Conservation (phyloP, 2,888 invertebrate genomes). For the Metalampra italica region DNA sequence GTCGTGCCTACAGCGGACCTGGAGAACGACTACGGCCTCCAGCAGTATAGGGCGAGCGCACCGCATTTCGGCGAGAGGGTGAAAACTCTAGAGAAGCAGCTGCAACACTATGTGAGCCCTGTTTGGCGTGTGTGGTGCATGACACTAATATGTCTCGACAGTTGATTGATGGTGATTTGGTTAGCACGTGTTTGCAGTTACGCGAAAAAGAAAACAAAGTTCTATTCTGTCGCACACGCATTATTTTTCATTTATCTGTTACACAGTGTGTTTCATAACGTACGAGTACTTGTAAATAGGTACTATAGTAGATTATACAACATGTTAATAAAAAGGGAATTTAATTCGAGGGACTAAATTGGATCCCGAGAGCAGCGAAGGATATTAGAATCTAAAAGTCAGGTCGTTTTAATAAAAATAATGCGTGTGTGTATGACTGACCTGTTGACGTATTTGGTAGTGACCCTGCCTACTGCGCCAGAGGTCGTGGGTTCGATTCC, state of each 20-base stretch:
- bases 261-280: too few species aligned
- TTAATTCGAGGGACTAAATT: too few species aligned
- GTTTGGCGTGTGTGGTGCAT: constrained; percentile 50
- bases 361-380: too few species aligned
- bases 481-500: too few species aligned
- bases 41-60: constrained; percentile 90
- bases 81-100: constrained; percentile 82
- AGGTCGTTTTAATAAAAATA: too few species aligned
- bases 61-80: constrained; percentile 91
- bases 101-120: constrained; percentile 69
- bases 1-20: constrained; percentile 81
- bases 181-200: not conserved
- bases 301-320: too few species aligned
- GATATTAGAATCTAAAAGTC: too few species aligned
- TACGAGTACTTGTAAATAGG: too few species aligned
- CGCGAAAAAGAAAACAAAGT: not conserved
- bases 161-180: not conserved
- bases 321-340: too few species aligned
- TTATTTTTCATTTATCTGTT: not conserved
- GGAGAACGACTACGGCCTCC: constrained; percentile 89
- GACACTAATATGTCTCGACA: constrained; percentile 22
- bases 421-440: too few species aligned
- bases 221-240: not conserved
- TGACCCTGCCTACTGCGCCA: too few species aligned
- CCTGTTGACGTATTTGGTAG: too few species aligned